phyloP scores from a whole-genome alignment of 2,888 invertebrate genomes.

The Julus scanicus region DNA sequence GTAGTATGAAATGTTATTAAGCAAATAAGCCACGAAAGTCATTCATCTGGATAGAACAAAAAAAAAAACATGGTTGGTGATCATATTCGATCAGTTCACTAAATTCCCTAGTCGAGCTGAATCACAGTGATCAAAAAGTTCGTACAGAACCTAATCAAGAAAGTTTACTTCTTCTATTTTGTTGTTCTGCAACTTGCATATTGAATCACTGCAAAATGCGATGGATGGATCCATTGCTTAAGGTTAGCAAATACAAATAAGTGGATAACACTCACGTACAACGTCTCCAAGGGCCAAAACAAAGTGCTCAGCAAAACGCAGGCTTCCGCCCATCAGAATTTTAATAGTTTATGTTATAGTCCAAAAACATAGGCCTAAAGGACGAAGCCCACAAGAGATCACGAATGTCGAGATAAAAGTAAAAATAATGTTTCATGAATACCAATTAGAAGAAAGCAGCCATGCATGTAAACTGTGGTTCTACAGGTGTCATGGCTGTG shows the following conservation, averaged over 20 bases:
- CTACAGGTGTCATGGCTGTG: neutral
- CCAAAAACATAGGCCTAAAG: slow-evolving; percentile 4
- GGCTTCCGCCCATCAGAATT: neutral
- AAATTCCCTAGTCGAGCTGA: neutral
- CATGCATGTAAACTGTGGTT: neutral
- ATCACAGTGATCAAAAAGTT: slow-evolving; percentile 1
- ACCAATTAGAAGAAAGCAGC: neutral
- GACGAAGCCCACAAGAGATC: neutral
- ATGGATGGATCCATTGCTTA: neutral
- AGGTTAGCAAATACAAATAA: slow-evolving; percentile 32
- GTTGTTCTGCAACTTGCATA: neutral
- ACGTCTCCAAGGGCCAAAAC: slow-evolving; percentile 15
- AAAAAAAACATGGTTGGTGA: neutral
- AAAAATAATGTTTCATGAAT: slow-evolving; percentile 9
- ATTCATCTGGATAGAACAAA: neutral
- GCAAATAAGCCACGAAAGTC: neutral
- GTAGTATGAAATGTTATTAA: neutral
- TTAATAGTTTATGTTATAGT: slow-evolving; percentile 19
- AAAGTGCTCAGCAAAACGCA: slow-evolving; percentile 23
- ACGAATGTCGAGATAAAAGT: neutral
- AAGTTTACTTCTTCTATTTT: slow-evolving; percentile 14
- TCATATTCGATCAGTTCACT: neutral
- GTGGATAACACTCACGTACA: slow-evolving; percentile 24
- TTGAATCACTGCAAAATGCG: neutral
- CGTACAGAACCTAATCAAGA: neutral